Conservation (phyloP, 1,140 invertebrate species). For the Lepidotrigona ventralis region DNA sequence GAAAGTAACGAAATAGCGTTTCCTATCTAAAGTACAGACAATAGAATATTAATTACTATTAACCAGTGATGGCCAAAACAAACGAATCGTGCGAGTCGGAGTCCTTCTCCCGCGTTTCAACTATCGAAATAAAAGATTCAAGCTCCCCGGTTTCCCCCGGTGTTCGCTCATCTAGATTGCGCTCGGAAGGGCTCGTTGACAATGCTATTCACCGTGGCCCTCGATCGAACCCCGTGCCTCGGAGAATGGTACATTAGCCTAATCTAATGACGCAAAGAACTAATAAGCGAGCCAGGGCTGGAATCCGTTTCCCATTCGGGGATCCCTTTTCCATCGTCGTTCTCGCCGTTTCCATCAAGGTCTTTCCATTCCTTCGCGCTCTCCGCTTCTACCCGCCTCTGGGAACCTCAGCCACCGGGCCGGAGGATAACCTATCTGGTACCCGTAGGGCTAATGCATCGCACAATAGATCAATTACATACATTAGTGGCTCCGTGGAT, state of each 20-base stretch:
- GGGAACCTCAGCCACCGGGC: conserved; percentile 29
- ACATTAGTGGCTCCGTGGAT: conserved; percentile 71
- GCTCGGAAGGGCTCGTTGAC: conserved; percentile 48
- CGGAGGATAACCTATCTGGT: conserved; percentile 63
- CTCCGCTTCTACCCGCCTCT: conserved; percentile 22
- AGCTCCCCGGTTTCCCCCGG: background rate
- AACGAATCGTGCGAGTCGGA: background rate
- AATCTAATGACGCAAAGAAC: conserved; percentile 70
- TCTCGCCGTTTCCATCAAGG: conserved; percentile 56
- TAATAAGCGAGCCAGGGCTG: conserved; percentile 67
- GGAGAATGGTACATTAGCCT: conserved; percentile 65
- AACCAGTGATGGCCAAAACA: background rate
- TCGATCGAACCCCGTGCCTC: conserved; percentile 12
- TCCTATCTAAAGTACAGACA: too few species aligned
- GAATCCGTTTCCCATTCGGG: conserved; percentile 63
- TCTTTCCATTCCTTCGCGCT: conserved; percentile 39
- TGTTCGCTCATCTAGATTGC: conserved; percentile 10
- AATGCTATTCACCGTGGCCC: conserved; percentile 42
- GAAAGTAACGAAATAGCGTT: too few species aligned
- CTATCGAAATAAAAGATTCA: background rate
- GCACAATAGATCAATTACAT: conserved; percentile 79
- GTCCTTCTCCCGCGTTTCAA: too few species aligned
- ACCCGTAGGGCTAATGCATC: conserved; percentile 74
- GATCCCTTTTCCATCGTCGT: conserved; percentile 40
- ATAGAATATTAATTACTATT: background rate